Percentiles rank a stretch among this genome's conserved stretches.
These are phyloP conservation scores for Fregetta grallaria DNA, from an alignment of 2,113 vertebrate species.

Conservation along the genomic window DNA sequence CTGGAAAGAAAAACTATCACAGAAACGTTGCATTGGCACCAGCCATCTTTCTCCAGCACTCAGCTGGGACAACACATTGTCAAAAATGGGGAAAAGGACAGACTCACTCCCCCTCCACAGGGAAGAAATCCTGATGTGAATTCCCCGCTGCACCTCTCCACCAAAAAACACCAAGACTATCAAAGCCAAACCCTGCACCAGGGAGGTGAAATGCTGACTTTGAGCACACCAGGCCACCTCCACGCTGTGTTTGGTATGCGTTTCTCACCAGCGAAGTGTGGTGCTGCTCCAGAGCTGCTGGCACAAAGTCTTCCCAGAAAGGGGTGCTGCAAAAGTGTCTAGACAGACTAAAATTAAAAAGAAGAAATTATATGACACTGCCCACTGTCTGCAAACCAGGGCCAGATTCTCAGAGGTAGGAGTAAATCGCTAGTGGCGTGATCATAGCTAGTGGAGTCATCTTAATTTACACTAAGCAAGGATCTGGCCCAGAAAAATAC, in stretches of 20 bases:
- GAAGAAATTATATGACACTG: constrained; percentile 36
- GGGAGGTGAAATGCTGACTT: neutral
- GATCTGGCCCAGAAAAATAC: constrained; percentile 42
- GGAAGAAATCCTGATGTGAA: neutral
- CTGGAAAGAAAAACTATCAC: neutral
- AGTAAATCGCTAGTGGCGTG: neutral
- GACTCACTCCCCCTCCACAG: fast-evolving
- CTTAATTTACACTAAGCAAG: constrained; percentile 23
- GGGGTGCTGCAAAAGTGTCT: constrained; percentile 34
- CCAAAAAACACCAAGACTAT: neutral
- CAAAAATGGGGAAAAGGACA: neutral
- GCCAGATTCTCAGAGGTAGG: constrained; percentile 1
- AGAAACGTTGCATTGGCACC: neutral
- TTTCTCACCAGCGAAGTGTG: neutral
- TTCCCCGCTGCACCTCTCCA: neutral
- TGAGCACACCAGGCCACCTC: neutral
- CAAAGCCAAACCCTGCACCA: neutral
- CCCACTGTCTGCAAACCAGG: constrained; percentile 34
- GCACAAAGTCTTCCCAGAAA: neutral
- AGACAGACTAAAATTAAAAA: constrained; percentile 58
- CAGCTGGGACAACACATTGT: neutral
- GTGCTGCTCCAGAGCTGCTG: neutral
- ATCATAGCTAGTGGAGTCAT: neutral
- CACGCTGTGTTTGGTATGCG: neutral
- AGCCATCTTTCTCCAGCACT: neutral